Base-by-base conservation (phyloP, 2,113 vertebrate genomes). In the Illadopsis cleaveri region DNA sequence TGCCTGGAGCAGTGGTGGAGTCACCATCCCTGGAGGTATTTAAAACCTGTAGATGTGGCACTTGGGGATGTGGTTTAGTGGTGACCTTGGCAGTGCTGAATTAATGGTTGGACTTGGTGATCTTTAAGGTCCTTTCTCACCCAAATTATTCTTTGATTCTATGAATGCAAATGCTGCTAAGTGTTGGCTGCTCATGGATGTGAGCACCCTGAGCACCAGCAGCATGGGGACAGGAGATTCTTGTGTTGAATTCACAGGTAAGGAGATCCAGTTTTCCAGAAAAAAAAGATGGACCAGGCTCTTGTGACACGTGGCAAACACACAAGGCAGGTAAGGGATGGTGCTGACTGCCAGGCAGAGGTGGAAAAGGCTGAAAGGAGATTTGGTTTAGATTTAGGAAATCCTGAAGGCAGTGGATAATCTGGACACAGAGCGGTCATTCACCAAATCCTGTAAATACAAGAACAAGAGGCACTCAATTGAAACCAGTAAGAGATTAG, bases 371-470 rank as follows among this genome's bases (percentile, higher is more conserved):
- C 78, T 78, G 30, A 70, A 30, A 20, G 31, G 62, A 21, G 12
- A 65, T 72, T 82, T 80, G 82, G 19, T 24, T 76, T 71, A 57
- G 42, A 73, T 33, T 65, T 48, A 56, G 82, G n/a, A 94, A 83
- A 86, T 72, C 68, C 42, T 42, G 45, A 86, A 70, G 50, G 54
- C n/a, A 35, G 45, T 0, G 3, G 83, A 71, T 75, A 87, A 93
- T 48, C 86, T 82, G 80, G 81, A 68, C 5, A 6, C 27, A 16
- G 48, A 79, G 24, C 0, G 0, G 27, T 51, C 1, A 0, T 71
- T 82, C 60, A 12, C 66, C 70, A 94, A 85, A 92, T 88, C 86
- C 82, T 68, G 27, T n/a, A 50, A 64, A 64, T 6, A 60, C 75
- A 85, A 76, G 85, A 82, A 79, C 2, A 4, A 95, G 66, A 64